Evolutionary conservation across 2,888 invertebrate species (phyloP).

Genomic region (Eilema depressum): DNA sequence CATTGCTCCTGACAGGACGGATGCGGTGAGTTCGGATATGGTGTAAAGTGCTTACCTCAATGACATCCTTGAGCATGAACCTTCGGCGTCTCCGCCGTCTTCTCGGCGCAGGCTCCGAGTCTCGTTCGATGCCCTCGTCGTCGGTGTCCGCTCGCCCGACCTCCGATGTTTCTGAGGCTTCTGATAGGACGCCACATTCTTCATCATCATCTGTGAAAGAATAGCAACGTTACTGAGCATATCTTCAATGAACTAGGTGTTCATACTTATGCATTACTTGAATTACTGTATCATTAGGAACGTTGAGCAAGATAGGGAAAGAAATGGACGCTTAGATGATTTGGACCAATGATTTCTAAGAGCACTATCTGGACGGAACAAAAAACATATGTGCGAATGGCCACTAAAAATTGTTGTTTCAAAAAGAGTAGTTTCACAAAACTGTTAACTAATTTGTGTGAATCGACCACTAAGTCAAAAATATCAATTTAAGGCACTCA

Average conservation of each 20-base stretch:
- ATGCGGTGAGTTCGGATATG: background rate
- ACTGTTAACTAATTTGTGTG: too few species aligned
- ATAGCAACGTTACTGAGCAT: background rate
- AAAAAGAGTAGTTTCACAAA: too few species aligned
- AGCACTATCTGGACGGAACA: too few species aligned
- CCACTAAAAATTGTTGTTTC: too few species aligned
- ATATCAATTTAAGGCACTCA: background rate
- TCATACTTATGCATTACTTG: background rate
- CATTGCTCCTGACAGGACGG: background rate
- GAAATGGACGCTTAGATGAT: too few species aligned
- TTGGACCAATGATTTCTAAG: too few species aligned
- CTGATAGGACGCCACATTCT: constrained; percentile 74
- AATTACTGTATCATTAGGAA: too few species aligned
- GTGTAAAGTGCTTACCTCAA: constrained; percentile 84
- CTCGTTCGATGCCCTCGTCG: constrained; percentile 96
- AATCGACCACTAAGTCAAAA: too few species aligned
- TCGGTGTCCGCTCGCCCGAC: constrained; percentile 85
- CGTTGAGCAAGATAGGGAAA: too few species aligned
- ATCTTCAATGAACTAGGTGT: background rate
- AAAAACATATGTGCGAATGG: too few species aligned
- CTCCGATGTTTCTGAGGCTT: constrained; percentile 80
- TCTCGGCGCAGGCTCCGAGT: constrained; percentile 88
- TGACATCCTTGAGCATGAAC: constrained; percentile 86
- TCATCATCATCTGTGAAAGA: constrained; percentile 75
- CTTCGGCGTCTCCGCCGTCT: constrained; percentile 76